Percentiles rank a stretch among this genome's conserved stretches.
Conservation (phyloP, 1,140 invertebrate species). For the Drosophila trapezifrons region DNA sequence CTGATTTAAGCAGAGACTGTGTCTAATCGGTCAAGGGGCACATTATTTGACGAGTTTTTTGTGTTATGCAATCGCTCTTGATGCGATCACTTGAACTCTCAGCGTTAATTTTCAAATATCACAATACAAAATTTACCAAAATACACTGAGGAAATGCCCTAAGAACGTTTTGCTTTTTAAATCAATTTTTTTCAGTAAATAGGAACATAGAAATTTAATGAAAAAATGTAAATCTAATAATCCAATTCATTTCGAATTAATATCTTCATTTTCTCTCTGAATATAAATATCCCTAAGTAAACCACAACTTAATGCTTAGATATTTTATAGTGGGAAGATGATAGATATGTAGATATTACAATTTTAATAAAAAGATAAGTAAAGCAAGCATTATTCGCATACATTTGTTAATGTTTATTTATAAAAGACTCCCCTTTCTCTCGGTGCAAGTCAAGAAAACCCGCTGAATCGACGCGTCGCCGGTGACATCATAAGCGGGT, state of each 20-base stretch:
- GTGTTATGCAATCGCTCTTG: conserved; percentile 19
- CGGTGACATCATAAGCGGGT: conserved; percentile 61
- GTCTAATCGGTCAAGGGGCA: conserved; percentile 6
- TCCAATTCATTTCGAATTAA: too few species aligned
- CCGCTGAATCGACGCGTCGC: not conserved
- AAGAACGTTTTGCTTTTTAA: not conserved
- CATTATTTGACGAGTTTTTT: not conserved
- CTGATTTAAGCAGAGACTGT: not conserved
- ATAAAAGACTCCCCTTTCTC: not conserved
- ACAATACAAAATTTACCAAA: not conserved
- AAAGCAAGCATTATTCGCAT: not conserved
- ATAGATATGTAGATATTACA: too few species aligned
- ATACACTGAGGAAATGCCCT: not conserved
- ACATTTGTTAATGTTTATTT: not conserved
- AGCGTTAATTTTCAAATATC: conserved; percentile 12
- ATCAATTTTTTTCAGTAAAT: not conserved
- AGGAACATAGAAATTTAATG: too few species aligned
- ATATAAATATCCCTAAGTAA: too few species aligned
- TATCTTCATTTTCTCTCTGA: too few species aligned
- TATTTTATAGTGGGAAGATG: not conserved
- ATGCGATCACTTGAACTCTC: conserved; percentile 12
- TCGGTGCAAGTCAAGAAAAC: conserved; percentile 8
- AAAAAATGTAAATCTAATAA: too few species aligned
- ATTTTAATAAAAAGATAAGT: not conserved
- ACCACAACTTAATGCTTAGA: too few species aligned